Evolutionary conservation across 2,888 invertebrate species (phyloP), one percentile per base, ranked within the genome.

Genomic region (Papilio gigon): DNA sequence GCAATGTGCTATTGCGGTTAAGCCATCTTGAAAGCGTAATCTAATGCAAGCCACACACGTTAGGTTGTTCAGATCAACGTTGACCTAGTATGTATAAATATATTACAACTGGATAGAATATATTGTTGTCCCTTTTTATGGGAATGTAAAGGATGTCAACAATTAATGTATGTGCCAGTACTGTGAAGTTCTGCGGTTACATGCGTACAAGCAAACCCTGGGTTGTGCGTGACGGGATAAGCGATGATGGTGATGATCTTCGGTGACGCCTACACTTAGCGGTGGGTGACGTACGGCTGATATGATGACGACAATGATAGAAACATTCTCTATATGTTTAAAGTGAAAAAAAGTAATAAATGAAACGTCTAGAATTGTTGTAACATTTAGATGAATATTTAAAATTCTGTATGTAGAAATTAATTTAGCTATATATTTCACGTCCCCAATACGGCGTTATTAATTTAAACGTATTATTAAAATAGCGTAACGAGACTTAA

Each of bases 401-500:
- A 9, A 14, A 50, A 27, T 50, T 27, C 14, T 6, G 14, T 25
- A 25, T 50, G 27, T 30, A 20, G 42, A 33, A 47, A 25, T 53
- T 4, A 40, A 53, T 40, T 58, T 40, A 17, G 42, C 42, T 63
- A 50, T 37, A 37, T 44, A 22, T 22, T 59, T 25, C 30, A 53
- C 11, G 6, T 25, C 22, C 65, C 58, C 22, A 27, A n/a, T 44
- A 44, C 17, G 22, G 35, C 56, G 11, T 47, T 59, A 47, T 58
- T 59, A 33, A 65, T 65, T 59, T 44, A 33, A 65, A 35, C 30
- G 20, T 12, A 59, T 53, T 65, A 59, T 65, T 65, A 59, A 22
- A 65, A 65, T 42, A 25, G 40, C 3, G 59, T 44, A 65, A 65
- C 14, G 30, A 65, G 44, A 47, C 59, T 58, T 65, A 44, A 58